Evolutionary conservation across 2,888 invertebrate genomes (phyloP).

Genomic region (Acanthococcus lagerstroemiae): DNA sequence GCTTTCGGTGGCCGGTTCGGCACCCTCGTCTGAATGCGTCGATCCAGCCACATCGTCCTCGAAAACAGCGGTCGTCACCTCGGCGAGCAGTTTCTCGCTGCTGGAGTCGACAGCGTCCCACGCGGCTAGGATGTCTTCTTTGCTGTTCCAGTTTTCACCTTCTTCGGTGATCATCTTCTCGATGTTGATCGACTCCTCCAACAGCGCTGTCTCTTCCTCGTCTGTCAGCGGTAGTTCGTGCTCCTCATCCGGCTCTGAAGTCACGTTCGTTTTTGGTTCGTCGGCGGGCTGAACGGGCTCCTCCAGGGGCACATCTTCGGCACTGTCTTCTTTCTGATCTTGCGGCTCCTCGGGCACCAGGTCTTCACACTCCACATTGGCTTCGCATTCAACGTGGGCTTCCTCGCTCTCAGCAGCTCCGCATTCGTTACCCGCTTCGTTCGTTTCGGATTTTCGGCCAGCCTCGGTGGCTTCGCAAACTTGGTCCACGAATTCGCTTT

Average conservation of each 20-base stretch:
- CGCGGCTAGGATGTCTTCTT: conserved; percentile 32
- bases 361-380: not conserved
- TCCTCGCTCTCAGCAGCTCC: no score
- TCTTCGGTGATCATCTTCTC: conserved; percentile 33
- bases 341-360: not conserved
- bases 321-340: not conserved
- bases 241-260: not conserved
- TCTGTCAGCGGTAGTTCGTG: not conserved
- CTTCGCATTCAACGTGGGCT: no score
- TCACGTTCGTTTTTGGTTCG: not conserved
- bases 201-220: not conserved
- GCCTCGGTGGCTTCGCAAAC: not conserved
- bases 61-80: conserved; percentile 24
- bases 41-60: no score
- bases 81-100: conserved; percentile 43
- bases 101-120: conserved; percentile 47
- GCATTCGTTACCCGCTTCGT: no score
- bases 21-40: no score
- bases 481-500: no score
- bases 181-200: conserved; percentile 10
- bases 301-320: not conserved
- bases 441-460: not conserved
- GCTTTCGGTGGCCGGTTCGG: no score
- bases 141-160: conserved; percentile 41
- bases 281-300: not conserved